Conservation (phyloP, 2,113 vertebrate species). For the Galbula dea region DNA sequence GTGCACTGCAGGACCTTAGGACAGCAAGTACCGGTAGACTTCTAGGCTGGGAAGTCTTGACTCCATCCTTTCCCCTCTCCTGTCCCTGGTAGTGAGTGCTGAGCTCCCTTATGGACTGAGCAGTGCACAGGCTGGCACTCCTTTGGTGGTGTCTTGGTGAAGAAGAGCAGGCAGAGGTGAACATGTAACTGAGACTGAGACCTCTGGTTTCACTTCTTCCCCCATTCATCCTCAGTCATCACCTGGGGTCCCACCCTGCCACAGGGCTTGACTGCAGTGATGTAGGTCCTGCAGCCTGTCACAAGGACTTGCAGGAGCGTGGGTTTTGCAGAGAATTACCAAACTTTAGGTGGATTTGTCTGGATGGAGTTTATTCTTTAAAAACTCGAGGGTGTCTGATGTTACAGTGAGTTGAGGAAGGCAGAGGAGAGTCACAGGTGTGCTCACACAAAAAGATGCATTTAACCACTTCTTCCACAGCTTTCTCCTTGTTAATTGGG, state of each 20-base stretch:
- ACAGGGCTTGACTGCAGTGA: accelerated
- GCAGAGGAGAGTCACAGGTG: not conserved
- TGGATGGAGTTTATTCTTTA: not conserved
- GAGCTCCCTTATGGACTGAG: not conserved
- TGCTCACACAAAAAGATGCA: accelerated
- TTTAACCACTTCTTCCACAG: not conserved
- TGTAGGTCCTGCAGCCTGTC: not conserved
- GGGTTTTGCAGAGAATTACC: not conserved
- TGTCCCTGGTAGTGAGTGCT: not conserved
- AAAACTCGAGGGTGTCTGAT: not conserved
- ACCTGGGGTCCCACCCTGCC: not conserved
- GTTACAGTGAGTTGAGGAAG: not conserved
- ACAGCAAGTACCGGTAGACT: not conserved
- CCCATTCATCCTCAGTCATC: not conserved
- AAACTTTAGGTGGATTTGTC: not conserved
- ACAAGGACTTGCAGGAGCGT: not conserved
- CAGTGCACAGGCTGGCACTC: not conserved
- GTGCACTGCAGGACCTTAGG: accelerated
- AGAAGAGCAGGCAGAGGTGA: not conserved
- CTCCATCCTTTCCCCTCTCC: not conserved
- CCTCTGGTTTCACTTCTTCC: not conserved
- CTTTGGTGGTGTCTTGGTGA: no score
- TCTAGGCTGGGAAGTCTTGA: not conserved
- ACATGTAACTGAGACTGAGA: accelerated
- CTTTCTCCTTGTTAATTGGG: not conserved